Base-by-base conservation (phyloP, 2,797 vertebrate species). In the Eremophila alpestris region DNA sequence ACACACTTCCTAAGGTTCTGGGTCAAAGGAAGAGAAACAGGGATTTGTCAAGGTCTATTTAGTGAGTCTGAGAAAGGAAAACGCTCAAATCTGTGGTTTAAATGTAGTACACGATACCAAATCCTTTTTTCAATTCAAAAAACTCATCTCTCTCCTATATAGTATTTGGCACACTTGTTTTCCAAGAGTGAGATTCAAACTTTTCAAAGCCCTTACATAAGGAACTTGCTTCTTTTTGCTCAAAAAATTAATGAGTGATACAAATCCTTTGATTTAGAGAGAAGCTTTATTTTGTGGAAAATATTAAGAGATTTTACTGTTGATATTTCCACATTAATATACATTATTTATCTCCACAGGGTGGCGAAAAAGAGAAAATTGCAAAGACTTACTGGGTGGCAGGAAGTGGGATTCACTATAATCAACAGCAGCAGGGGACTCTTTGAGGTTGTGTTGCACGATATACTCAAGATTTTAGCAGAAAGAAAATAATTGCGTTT, bases 331-430 rank as follows among this genome's bases (percentile, higher is more conserved):
- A 96, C 86, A 92, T 90, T 92, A 97, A 83, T 87, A 94, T 92
- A 96, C 91, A 96, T 97, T 97, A 96, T 97, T 94, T 95, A 92
- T 97, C 89, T 96, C 93, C 91, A 93, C 85, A 96, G 96, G 94
- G 95, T 92, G 79, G 94, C 41, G 38, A 96, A 97, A 98, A 95
- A 91, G 93, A 97, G 95, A 98, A 97, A 98, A 97, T 97, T 97
- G 95, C 94, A 97, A 97, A 97, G 94, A 95, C 91, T 97, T 97
- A 97, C 96, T 97, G 95, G 96, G 95, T 96, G 96, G 97, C 97
- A 98, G 96, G 93, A 98, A 97, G 89, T 96, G 69, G 95, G 96
- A 96, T 94, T 96, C 68, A 91, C 89, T 98, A 93, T 97, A 96
- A 97, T 97, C 94, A 97, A 92, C 89, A 97, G 95, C 93, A 97